Evolutionary conservation across 2,888 invertebrate species (phyloP).

Genomic region (Cynaeus angustus): DNA sequence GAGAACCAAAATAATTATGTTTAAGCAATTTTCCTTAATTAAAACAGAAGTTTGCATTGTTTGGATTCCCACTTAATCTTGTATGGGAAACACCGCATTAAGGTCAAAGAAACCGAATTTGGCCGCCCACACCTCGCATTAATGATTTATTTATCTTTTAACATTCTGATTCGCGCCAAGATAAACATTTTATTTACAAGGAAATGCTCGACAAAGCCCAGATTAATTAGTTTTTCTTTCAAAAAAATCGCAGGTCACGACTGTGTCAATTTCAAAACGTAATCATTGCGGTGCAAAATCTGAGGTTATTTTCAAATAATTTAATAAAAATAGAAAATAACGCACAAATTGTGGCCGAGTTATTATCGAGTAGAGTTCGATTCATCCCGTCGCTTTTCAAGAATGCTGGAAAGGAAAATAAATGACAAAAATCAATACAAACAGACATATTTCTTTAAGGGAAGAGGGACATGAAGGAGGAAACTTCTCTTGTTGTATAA

Average conservation of each 20-base stretch:
- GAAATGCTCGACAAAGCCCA: conserved; percentile 29
- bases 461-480: conserved; percentile 17
- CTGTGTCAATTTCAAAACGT: conserved; percentile 11
- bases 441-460: conserved; percentile 40
- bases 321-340: conserved; percentile 19
- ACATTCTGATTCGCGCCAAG: conserved; percentile 27
- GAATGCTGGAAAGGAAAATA: conserved; percentile 19
- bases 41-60: conserved; percentile 52
- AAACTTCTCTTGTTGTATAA: conserved; percentile 45
- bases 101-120: conserved; percentile 28
- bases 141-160: conserved; percentile 16
- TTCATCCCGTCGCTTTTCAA: conserved; percentile 20
- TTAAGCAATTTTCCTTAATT: conserved; percentile 55
- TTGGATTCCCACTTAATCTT: conserved; percentile 35
- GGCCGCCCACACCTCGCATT: conserved; percentile 21
- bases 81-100: conserved; percentile 36
- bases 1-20: conserved; percentile 52
- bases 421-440: conserved; percentile 20
- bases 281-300: conserved; percentile 17
- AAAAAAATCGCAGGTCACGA: conserved; percentile 29
- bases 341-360: background rate
- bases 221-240: conserved; percentile 28
- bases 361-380: conserved; percentile 15
- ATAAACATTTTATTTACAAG: conserved; percentile 33
- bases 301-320: conserved; percentile 15